Evolutionary conservation across 2,113 vertebrate genomes (phyloP).

Genomic region (Mesitornis unicolor): DNA sequence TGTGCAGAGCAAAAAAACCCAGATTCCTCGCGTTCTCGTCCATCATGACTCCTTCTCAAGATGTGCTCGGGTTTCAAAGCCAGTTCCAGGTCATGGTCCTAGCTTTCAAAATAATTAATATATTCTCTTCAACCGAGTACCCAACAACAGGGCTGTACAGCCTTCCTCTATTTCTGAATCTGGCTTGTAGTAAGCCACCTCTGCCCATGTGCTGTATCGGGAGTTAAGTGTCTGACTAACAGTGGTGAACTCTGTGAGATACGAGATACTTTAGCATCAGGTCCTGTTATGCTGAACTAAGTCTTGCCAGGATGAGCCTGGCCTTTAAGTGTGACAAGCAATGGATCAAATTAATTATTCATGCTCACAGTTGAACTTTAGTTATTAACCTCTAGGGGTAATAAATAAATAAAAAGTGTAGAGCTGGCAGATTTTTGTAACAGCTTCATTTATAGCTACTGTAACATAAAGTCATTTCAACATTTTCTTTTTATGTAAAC

Average conservation of each 20-base stretch:
- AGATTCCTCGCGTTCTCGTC: not conserved
- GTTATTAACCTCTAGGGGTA: not conserved
- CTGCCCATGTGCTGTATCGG: accelerated
- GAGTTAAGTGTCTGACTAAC: not conserved
- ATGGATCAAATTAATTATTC: not conserved
- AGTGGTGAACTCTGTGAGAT: not conserved
- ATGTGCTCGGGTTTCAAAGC: not conserved
- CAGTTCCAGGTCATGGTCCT: not conserved
- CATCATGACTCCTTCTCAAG: not conserved
- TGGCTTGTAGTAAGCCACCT: not conserved
- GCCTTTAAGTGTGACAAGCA: not conserved
- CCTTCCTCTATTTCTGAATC: not conserved
- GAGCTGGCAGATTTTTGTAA: not conserved
- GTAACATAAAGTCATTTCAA: not conserved
- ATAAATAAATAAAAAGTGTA: slow-evolving; percentile 5
- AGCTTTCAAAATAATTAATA: not conserved
- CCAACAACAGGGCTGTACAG: not conserved
- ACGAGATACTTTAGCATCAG: not conserved
- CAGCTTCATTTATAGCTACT: not conserved
- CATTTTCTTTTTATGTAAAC: not conserved
- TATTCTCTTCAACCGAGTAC: not conserved
- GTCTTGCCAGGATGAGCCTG: not conserved
- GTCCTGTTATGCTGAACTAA: not conserved
- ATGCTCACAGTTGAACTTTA: not conserved
- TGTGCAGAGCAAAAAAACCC: not conserved